Conservation (phyloP, 2,797 vertebrate genomes). For the Spea hammondii region DNA sequence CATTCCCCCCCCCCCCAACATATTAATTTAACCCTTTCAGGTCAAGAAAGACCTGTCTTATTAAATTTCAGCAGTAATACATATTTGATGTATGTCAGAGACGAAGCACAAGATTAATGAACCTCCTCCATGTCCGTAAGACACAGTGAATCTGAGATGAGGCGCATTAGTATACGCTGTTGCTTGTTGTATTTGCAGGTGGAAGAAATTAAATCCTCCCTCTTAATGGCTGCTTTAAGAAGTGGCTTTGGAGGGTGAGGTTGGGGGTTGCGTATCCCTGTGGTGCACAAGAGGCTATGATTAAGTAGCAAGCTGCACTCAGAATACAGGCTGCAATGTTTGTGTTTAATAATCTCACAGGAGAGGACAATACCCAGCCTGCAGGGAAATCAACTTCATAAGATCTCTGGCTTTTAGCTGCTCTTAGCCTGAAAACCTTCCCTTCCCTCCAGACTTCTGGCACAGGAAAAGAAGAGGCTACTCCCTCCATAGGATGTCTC, state of each 20-base stretch:
- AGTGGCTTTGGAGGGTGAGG: slow-evolving; percentile 39
- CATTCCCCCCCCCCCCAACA: too few species aligned
- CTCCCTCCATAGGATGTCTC: neutral
- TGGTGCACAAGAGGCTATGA: slow-evolving; percentile 32
- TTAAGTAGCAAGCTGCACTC: slow-evolving; percentile 45
- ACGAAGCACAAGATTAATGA: too few species aligned
- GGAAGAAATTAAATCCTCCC: slow-evolving; percentile 29
- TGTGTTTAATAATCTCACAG: slow-evolving; percentile 38
- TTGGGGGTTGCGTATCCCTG: slow-evolving; percentile 23
- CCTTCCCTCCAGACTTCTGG: slow-evolving; percentile 36
- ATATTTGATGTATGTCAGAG: too few species aligned
- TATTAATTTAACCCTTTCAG: too few species aligned
- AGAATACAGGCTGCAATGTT: slow-evolving; percentile 40
- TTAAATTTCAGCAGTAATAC: too few species aligned
- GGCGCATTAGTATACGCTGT: neutral
- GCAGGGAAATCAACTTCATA: slow-evolving; percentile 42
- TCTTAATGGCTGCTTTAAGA: slow-evolving; percentile 40
- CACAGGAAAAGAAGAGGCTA: neutral
- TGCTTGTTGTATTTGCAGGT: slow-evolving; percentile 30
- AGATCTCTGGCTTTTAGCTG: slow-evolving; percentile 26
- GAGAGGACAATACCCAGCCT: slow-evolving; percentile 35
- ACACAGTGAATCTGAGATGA: neutral
- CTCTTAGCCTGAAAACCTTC: slow-evolving; percentile 28
- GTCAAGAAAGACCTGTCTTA: too few species aligned
- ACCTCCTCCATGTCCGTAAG: too few species aligned